Evolutionary conservation across 2,113 vertebrate species (phyloP), one percentile per base, ranked within the genome.

Genomic region (Pedionomus torquatus): DNA sequence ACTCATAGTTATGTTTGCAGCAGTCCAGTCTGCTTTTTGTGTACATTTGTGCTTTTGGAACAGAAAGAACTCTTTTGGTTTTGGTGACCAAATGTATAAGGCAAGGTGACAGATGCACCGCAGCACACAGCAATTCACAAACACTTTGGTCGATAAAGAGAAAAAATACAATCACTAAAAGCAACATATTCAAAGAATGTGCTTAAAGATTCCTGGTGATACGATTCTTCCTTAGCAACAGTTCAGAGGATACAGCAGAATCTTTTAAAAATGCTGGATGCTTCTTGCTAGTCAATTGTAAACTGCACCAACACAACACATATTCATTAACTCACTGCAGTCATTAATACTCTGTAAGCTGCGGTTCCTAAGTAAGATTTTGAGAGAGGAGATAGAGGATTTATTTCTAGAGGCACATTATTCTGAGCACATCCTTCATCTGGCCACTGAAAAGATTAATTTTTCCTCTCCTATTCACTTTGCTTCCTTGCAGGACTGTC

Each of bases 321-420:
- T 19, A 17, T 55, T 95, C 61, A 57, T 77, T 96, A 83, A 44
- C 71, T 88, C 26, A 4, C 26, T 68, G 35, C 54, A 80, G 23
- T 77, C 63, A 68, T 77, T 83, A 89, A 63, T n/a, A 15, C 70
- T 68, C 39, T 51, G 13, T 44, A 76, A 76, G 24, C 65, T 23
- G 28, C 18, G 60, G 51, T 28, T 84, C 89, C 70, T 46, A 35
- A 75, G n/a, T 17, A 65, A 83, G 64, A 37, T 83, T 78, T 76
- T 39, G 58, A 52, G 76, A 92, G 61, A 72, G 23, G 35, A 74
- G 72, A 44, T 51, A 58, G 72, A 48, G 57, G 35, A 83, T 86
- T 88, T 95, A n/a, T 83, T 95, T 97, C 91, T 79, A 79, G 18
- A 66, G 30, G 61, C 55, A 43, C n/a, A 33, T 91, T 93, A 66